Conservation (phyloP, 2,113 vertebrate genomes). For the Notarius lentiginosus region DNA sequence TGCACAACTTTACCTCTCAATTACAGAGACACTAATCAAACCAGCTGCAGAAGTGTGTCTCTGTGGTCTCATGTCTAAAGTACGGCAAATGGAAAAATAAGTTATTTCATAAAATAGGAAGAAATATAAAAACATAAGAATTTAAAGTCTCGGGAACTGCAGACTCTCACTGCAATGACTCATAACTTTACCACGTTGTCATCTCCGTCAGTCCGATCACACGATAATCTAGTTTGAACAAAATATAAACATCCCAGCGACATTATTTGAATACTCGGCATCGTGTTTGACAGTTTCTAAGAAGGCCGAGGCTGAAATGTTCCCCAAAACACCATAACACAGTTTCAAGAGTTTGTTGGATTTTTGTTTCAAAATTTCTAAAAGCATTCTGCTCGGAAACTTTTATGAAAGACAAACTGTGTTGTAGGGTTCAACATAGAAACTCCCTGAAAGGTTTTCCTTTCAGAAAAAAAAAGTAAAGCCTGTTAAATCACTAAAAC, state of each 20-base stretch:
- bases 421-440: neutral
- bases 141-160: neutral
- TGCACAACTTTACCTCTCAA: conserved; percentile 60
- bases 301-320: neutral
- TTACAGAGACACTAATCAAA: conserved; percentile 59
- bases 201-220: neutral
- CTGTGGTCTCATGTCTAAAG: conserved; percentile 22
- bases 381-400: neutral
- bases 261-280: neutral
- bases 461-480: neutral
- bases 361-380: neutral
- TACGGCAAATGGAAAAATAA: conserved; percentile 9
- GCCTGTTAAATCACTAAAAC: neutral
- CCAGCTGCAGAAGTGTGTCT: conserved; percentile 20
- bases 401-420: neutral
- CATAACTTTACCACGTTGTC: neutral
- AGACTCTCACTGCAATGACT: neutral
- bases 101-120: conserved; percentile 9
- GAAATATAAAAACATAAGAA: neutral
- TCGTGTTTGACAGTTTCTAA: neutral
- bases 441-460: neutral
- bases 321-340: neutral
- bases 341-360: neutral
- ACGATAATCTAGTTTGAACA: neutral
- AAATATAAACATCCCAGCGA: neutral